Base-by-base conservation (phyloP, 2,888 invertebrate genomes). In the Cactoblastis cactorum region DNA sequence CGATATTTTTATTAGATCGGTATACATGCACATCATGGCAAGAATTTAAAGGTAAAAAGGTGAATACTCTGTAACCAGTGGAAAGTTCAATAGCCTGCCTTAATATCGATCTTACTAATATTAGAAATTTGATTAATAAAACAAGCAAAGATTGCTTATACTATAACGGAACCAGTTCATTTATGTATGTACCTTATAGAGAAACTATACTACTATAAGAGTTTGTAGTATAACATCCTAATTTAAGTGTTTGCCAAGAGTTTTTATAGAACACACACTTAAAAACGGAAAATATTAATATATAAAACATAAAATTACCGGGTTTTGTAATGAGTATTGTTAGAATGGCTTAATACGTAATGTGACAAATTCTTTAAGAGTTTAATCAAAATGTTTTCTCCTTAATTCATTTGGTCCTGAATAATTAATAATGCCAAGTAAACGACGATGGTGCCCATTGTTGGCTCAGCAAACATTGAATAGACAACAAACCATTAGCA, bases 381-480 rank as follows among this genome's bases (percentile, higher is more conserved):
- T 24, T 43, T 43, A 28, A 28, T 28, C 28, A 28, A 28, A 28
- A 24, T 1, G 14, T 28, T 28, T 9, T 28, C 28, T 15, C 15
- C 28, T 43, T 11, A 43, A 43, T 43, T 43, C 24, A 43, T 12
- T 4, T 11, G 15, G 2, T 12, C 28, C 15, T 28, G 28, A 43
- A 43, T 43, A 43, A 43, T 43, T 24, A 28, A 43, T 28, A 22
- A 1, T 9, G 28, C 43, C 3, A 37, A 12, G 14, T 43, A 43
- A 43, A 43, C 28, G 24, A 24, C 24, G 43, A 8, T 24, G 15
- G 43, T 41, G 6, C 17, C 2, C 12, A 39, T 28, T 11, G 6
- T 43, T 43, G 43, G 24, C 24, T 43, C 28, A 43, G 24, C 14
- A 43, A 24, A 43, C 28, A 43, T 28, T 24, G 24, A 24, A 24